Percentiles rank a stretch among this genome's conserved stretches.
These are phyloP conservation scores for Rhipidura dahli DNA, from an alignment of 2,113 vertebrate species.

Conservation along the genomic window DNA sequence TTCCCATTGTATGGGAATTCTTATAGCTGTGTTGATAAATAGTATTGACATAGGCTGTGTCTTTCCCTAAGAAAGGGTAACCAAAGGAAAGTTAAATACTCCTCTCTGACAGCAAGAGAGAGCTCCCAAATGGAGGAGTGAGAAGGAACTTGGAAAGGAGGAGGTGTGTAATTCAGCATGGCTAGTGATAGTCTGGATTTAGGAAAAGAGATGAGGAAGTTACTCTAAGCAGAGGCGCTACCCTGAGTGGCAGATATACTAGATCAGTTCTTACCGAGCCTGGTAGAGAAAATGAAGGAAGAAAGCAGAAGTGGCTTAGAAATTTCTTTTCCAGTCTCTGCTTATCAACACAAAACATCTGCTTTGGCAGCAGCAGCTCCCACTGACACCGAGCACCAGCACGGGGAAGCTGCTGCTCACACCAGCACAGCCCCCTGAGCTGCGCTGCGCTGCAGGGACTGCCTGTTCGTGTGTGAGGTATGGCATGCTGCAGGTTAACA, in stretches of 20 bases:
- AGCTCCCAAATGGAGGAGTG: background rate
- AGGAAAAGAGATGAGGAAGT: constrained; percentile 46
- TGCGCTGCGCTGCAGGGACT: constrained; percentile 7
- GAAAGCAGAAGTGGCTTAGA: constrained; percentile 47
- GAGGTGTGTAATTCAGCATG: constrained; percentile 11
- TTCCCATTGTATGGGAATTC: background rate
- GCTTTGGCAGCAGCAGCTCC: constrained; percentile 60
- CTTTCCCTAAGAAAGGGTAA: background rate
- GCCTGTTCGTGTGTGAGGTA: background rate
- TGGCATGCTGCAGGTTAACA: background rate
- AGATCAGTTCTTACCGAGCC: constrained; percentile 50
- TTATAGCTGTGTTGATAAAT: background rate
- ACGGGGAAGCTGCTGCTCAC: constrained; percentile 10
- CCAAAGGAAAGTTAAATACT: background rate
- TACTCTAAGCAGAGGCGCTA: constrained; percentile 55
- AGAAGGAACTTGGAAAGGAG: constrained; percentile 33
- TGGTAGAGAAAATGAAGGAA: constrained; percentile 46
- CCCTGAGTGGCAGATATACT: constrained; percentile 40
- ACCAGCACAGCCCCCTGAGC: background rate
- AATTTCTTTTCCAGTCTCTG: constrained; percentile 57
- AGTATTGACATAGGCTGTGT: background rate
- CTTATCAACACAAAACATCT: constrained; percentile 78
- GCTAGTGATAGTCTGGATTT: constrained; percentile 52
- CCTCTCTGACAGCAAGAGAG: background rate
- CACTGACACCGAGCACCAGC: constrained; percentile 38